phyloP scores from a whole-genome alignment of 2,888 invertebrate genomes.

The Macaria notata region DNA sequence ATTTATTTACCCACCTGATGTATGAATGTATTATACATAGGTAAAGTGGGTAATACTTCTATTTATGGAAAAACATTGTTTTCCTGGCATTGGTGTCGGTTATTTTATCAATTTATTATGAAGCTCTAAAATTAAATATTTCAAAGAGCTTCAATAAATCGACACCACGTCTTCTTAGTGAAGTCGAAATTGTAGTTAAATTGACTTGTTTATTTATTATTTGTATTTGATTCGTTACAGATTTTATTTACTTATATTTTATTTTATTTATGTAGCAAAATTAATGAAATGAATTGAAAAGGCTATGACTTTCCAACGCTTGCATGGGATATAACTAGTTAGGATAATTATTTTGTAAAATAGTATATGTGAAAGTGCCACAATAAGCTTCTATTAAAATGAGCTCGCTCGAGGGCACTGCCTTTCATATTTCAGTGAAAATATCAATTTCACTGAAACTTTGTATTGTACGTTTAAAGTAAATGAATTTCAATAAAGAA shows the following conservation, averaged over 20 bases:
- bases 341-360: slow-evolving; percentile 31
- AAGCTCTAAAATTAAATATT: too few species aligned
- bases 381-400: slow-evolving; percentile 55
- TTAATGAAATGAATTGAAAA: slow-evolving; percentile 24
- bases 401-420: slow-evolving; percentile 56
- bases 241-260: slow-evolving; percentile 56
- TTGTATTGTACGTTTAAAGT: too few species aligned
- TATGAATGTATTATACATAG: neutral
- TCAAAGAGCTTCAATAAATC: too few species aligned
- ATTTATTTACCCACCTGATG: slow-evolving; percentile 6
- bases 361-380: slow-evolving; percentile 42
- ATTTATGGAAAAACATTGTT: too few species aligned
- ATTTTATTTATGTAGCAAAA: slow-evolving; percentile 35
- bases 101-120: too few species aligned
- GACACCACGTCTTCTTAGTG: slow-evolving; percentile 18
- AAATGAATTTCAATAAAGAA: too few species aligned
- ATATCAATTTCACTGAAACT: too few species aligned
- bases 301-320: slow-evolving; percentile 26
- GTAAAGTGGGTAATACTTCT: too few species aligned
- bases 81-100: too few species aligned
- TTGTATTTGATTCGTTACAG: slow-evolving; percentile 47
- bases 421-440: slow-evolving; percentile 19
- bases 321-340: slow-evolving; percentile 21
- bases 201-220: slow-evolving; percentile 48
- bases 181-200: slow-evolving; percentile 34